Percentiles rank a stretch among this genome's conserved stretches.
Evolutionary conservation across 2,113 vertebrate genomes (phyloP).

Genomic region (Cavia porcellus): DNA sequence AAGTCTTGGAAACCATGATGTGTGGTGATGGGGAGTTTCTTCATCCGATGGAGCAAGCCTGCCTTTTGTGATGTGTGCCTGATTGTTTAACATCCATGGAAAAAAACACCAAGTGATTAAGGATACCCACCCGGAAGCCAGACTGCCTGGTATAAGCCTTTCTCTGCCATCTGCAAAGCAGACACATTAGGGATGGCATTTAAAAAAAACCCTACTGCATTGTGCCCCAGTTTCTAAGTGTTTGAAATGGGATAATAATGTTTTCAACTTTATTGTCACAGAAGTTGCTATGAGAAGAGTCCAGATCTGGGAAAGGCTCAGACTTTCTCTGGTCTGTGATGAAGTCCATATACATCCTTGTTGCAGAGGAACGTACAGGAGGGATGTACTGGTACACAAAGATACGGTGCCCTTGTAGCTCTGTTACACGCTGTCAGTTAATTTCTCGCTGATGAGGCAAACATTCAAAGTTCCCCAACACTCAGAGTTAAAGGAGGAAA

Average conservation of each 20-base stretch:
- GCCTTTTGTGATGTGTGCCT: background rate
- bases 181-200: background rate
- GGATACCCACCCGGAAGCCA: background rate
- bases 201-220: background rate
- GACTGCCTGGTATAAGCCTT: background rate
- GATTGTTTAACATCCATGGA: background rate
- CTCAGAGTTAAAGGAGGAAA: background rate
- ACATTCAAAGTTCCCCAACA: background rate
- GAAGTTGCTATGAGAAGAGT: background rate
- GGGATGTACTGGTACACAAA: background rate
- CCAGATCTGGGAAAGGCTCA: background rate
- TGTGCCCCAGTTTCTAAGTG: background rate
- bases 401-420: background rate
- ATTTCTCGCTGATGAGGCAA: no score
- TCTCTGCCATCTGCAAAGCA: background rate
- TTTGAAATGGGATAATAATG: background rate
- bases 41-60: background rate
- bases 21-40: background rate
- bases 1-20: background rate
- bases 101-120: background rate
- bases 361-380: background rate
- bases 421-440: background rate
- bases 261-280: background rate
- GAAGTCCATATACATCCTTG: background rate
- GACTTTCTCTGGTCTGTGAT: background rate